Evolutionary conservation across 2,888 invertebrate genomes (phyloP).

Genomic region (Caradrina kadenii): DNA sequence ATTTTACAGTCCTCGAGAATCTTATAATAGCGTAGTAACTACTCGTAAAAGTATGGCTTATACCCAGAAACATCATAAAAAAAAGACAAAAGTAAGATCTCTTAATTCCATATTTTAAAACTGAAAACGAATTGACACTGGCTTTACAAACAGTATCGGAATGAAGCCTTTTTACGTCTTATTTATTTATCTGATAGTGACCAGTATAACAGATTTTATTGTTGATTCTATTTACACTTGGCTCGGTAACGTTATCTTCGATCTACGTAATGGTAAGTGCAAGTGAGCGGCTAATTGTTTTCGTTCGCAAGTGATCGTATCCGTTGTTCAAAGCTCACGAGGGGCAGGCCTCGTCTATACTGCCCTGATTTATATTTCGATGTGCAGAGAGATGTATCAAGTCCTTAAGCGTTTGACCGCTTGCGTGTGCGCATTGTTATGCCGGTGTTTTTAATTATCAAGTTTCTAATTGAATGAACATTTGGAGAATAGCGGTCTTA

Average conservation of each 20-base stretch:
- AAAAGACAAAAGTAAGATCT: slow-evolving; percentile 27
- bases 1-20: slow-evolving; percentile 27
- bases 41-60: slow-evolving; percentile 39
- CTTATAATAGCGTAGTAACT: slow-evolving; percentile 27
- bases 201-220: slow-evolving; percentile 62
- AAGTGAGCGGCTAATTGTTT: slow-evolving; percentile 83
- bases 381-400: slow-evolving; percentile 78
- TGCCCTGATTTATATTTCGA: slow-evolving; percentile 87
- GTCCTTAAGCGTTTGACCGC: slow-evolving; percentile 77
- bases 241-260: slow-evolving; percentile 76
- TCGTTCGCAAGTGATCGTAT: slow-evolving; percentile 81
- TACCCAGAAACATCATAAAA: slow-evolving; percentile 29
- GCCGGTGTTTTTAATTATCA: slow-evolving; percentile 45
- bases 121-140: slow-evolving; percentile 11
- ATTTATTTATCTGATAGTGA: slow-evolving; percentile 57
- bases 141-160: slow-evolving; percentile 14
- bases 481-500: slow-evolving; percentile 39
- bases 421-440: slow-evolving; percentile 62
- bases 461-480: slow-evolving; percentile 55
- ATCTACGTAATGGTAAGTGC: slow-evolving; percentile 87
- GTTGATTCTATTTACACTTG: slow-evolving; percentile 64
- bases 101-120: slow-evolving; percentile 40
- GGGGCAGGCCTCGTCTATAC: slow-evolving; percentile 78
- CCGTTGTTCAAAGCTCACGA: slow-evolving; percentile 82
- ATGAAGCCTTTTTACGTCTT: slow-evolving; percentile 37